These are phyloP conservation scores for Ichneumon xanthorius DNA, from an alignment of 2,888 invertebrate species.

Conservation along the genomic window DNA sequence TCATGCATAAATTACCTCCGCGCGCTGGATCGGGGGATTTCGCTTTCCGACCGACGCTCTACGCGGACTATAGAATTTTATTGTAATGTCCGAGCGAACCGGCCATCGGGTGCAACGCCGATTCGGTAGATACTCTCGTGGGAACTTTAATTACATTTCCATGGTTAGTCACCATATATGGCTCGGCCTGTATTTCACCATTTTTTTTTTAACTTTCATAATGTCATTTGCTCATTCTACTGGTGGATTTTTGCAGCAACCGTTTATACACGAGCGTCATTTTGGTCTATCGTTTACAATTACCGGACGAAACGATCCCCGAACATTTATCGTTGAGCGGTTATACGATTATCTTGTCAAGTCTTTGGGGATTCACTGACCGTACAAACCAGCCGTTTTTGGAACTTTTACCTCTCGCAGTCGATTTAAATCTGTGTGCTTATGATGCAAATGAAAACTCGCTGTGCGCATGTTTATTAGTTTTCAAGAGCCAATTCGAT, in stretches of 20 bases:
- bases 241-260: neutral
- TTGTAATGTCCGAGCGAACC: slow-evolving; percentile 60
- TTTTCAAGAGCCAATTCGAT: neutral
- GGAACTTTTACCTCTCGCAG: neutral
- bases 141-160: slow-evolving; percentile 66
- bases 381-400: neutral
- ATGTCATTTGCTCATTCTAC: slow-evolving; percentile 37
- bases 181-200: slow-evolving; percentile 7
- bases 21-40: slow-evolving; percentile 30
- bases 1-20: slow-evolving; percentile 65
- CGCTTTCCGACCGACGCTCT: slow-evolving; percentile 32
- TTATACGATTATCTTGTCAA: neutral
- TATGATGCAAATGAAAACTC: neutral
- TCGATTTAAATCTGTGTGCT: neutral
- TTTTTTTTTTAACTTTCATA: slow-evolving; percentile 26
- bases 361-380: neutral
- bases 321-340: neutral
- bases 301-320: neutral
- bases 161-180: slow-evolving; percentile 48
- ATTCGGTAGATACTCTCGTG: slow-evolving; percentile 57
- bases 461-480: neutral
- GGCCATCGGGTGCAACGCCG: slow-evolving; percentile 58
- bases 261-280: neutral
- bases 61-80: slow-evolving; percentile 61
- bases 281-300: slow-evolving; percentile 18